phyloP scores from a whole-genome alignment of 2,888 invertebrate species.

The Chromoteleia sp. region DNA sequence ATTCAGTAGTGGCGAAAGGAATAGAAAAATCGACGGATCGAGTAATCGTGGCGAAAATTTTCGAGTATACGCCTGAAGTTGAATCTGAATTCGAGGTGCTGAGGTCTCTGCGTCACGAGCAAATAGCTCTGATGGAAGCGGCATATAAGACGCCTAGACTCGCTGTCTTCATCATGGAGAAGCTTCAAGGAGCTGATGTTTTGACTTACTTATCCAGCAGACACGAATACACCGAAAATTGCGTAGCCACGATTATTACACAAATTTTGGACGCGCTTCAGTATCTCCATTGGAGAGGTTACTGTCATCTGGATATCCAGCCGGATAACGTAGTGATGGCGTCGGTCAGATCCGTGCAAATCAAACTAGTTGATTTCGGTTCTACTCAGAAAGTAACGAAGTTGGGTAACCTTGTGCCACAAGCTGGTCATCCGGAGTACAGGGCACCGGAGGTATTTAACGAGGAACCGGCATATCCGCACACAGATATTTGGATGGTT shows the following conservation, averaged over 20 bases:
- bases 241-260: conserved; percentile 93
- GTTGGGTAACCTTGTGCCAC: conserved; percentile 89
- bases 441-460: conserved; percentile 95
- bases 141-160: conserved; percentile 90
- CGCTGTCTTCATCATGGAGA: conserved; percentile 91
- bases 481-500: conserved; percentile 98
- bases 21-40: conserved; percentile 91
- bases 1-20: conserved; percentile 93
- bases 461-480: conserved; percentile 94
- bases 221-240: conserved; percentile 96
- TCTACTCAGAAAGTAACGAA: conserved; percentile 93
- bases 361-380: conserved; percentile 97
- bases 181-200: conserved; percentile 96
- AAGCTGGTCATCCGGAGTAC: conserved; percentile 90
- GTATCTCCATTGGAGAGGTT: conserved; percentile 97
- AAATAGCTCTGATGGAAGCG: conserved; percentile 91
- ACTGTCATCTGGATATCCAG: conserved; percentile 95
- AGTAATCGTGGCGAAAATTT: conserved; percentile 93
- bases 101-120: conserved; percentile 93
- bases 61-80: conserved; percentile 89
- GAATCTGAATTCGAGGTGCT: conserved; percentile 92
- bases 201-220: conserved; percentile 94
- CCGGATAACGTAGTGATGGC: conserved; percentile 98
- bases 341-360: conserved; percentile 92
- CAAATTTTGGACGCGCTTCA: conserved; percentile 96